These are phyloP conservation scores for Pachyrhynchus sulphureomaculatus DNA, from an alignment of 1,140 invertebrate species.

Conservation along the genomic window DNA sequence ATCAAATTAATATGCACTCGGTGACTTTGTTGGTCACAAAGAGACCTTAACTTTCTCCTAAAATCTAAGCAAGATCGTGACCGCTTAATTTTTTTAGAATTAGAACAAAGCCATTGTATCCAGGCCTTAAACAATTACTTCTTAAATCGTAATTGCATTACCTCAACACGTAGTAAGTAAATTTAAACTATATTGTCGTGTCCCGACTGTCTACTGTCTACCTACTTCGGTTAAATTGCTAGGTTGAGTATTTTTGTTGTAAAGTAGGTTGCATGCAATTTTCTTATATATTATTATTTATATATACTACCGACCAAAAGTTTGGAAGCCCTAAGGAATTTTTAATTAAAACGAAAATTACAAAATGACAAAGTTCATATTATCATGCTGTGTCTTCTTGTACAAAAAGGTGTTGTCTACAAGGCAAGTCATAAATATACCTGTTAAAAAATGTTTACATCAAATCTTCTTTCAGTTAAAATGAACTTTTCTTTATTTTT, in stretches of 20 bases:
- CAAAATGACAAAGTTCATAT: too few species aligned
- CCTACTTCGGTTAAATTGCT: not conserved
- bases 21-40: not conserved
- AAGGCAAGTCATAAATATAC: too few species aligned
- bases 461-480: too few species aligned
- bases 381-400: too few species aligned
- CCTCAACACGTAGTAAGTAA: conserved; percentile 1
- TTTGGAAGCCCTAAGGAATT: too few species aligned
- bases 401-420: too few species aligned
- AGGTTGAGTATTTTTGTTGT: too few species aligned
- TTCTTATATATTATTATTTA: not conserved
- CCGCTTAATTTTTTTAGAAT: conserved; percentile 13
- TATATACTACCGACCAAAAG: too few species aligned
- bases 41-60: conserved; percentile 3
- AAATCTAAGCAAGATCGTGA: conserved; percentile 2
- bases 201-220: not conserved
- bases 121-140: conserved; percentile 13
- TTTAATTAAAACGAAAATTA: too few species aligned
- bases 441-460: too few species aligned
- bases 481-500: too few species aligned
- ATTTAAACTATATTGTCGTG: conserved; percentile 12
- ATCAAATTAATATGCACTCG: not conserved
- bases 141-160: conserved; percentile 2
- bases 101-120: conserved; percentile 11
- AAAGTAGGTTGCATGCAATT: not conserved